These are phyloP conservation scores for Troides oblongomaculatus DNA, from an alignment of 2,888 invertebrate genomes.

Conservation along the genomic window DNA sequence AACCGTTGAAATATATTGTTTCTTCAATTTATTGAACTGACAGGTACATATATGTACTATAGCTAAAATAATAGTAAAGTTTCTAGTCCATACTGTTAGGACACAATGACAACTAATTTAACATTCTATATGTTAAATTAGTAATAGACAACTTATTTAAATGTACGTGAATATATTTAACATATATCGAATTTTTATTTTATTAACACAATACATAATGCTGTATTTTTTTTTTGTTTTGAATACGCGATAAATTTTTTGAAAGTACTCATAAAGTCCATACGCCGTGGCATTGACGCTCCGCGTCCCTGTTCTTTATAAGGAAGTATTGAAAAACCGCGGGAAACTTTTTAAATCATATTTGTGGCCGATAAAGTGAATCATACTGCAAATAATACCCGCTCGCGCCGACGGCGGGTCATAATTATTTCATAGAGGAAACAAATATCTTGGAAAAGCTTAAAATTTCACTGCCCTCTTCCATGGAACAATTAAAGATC, in stretches of 20 bases:
- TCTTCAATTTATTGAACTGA: background rate
- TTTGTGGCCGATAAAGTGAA: background rate
- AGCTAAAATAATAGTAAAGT: background rate
- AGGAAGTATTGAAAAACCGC: conserved; percentile 15
- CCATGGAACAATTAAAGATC: no score
- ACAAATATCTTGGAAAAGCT: no score
- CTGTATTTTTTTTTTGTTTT: no score
- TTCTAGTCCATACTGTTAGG: background rate
- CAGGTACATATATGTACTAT: background rate
- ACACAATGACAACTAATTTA: no score
- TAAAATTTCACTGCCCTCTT: no score
- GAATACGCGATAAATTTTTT: no score
- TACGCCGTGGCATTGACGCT: conserved; percentile 13
- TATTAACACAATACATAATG: no score
- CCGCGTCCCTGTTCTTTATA: conserved; percentile 1
- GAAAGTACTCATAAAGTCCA: no score
- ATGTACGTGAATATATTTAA: conserved; percentile 4
- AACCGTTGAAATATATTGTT: background rate
- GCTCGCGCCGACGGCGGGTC: no score
- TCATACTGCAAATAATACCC: background rate
- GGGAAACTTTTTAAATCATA: conserved; percentile 4
- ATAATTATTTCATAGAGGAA: no score
- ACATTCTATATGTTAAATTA: no score
- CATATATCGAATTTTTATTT: no score
- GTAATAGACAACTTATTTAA: conserved; percentile 8